Base-by-base conservation (phyloP, 2,113 vertebrate genomes). In the Delphinus delphis region DNA sequence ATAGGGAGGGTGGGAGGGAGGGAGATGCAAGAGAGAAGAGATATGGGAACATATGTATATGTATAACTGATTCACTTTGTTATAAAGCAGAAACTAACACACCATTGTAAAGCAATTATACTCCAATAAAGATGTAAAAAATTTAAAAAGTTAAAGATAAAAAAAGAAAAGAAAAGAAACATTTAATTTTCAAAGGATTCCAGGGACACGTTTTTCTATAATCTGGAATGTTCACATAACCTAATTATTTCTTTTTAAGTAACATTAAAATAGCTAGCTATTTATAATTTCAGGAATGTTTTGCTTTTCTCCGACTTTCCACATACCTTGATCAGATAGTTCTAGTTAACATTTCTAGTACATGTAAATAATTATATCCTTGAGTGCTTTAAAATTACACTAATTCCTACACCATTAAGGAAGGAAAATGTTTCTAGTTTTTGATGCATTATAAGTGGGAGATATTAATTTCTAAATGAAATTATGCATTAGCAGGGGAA, bases 341-440 rank as follows among this genome's bases (percentile, higher is more conserved):
- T 98, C 83, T 97, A 97, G 88, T 96, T 97, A 97, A 95, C 98
- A 98, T 97, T 98, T 98, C 94, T 96, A 92, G 83, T 90, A 93
- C 77, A 96, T 96, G 82, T 97, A 98, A 98, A 98, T 98, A 98
- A 98, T 98, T 97, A 94, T 68, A 97, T 96, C 96, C 93, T 97
- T 97, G 95, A 98, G 96, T 81, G 4, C 96, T 98, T 97, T 92
- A 98, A 98, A 98, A 98, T 97, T 98, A 90, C 38, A 62, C 95
- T 98, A 97, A 98, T 98, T 98, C 85, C 53, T 95, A 47, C 60
- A 70, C 90, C 97, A 95, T 97, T 98, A 98, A 98, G 90, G 71
- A 97, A 65, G 80, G 53, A 97, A 98, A 97, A 62, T 97, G 95
- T 98, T 98, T 98, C 97, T 96, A 97, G 97, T 95, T 93, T 98